Evolutionary conservation across 2,113 vertebrate genomes (phyloP).

Genomic region (Amblyornis subalaris): DNA sequence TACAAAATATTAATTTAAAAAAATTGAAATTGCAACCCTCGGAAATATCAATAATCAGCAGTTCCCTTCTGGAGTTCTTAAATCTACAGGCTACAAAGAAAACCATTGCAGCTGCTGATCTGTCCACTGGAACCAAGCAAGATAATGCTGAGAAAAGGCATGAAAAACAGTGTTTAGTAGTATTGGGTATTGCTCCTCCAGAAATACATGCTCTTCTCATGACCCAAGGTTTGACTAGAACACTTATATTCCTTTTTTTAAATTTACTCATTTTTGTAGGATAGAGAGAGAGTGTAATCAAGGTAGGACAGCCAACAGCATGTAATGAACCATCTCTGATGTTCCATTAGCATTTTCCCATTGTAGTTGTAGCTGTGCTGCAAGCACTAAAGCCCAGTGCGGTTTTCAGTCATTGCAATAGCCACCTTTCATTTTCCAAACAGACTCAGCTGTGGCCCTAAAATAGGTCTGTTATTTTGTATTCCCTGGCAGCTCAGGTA

Average conservation of each 20-base stretch:
- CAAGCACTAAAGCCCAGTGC: rapidly evolving
- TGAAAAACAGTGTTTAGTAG: neutral
- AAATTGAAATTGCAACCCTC: neutral
- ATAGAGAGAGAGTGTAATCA: neutral
- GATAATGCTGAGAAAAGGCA: neutral
- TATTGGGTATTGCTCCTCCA: neutral
- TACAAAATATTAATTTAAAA: neutral
- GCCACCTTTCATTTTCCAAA: neutral
- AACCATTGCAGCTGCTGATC: neutral
- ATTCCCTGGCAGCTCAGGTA: neutral
- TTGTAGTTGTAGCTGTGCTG: neutral
- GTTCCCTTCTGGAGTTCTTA: neutral
- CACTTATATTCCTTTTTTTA: neutral
- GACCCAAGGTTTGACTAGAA: neutral
- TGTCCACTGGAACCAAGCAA: neutral
- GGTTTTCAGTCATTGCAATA: neutral
- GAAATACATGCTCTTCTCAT: neutral
- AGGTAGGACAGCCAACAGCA: neutral
- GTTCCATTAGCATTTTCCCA: neutral
- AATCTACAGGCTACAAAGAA: neutral
- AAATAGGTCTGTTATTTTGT: neutral
- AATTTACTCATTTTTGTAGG: neutral
- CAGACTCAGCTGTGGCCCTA: neutral
- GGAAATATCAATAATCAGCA: neutral
- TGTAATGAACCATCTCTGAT: neutral